These are phyloP conservation scores for Istiophorus platypterus DNA, from an alignment of 2,113 vertebrate species.

Conservation along the genomic window DNA sequence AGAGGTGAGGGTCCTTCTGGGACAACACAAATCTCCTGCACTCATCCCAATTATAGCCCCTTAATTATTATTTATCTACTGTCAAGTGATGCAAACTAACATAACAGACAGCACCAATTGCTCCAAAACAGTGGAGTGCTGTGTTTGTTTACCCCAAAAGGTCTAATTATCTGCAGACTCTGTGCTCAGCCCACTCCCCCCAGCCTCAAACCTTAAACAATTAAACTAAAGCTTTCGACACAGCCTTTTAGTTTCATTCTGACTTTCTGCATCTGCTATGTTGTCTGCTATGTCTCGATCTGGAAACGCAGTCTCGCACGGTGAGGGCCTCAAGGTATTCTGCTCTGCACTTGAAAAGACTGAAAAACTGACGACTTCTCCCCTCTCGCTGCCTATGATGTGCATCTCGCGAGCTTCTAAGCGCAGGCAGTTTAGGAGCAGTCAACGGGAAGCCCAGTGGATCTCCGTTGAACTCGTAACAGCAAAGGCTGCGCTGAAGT, in stretches of 20 bases:
- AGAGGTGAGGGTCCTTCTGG: slow-evolving; percentile 37
- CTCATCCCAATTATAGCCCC: slow-evolving; percentile 46
- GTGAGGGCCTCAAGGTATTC: slow-evolving; percentile 63
- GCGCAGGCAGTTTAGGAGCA: slow-evolving; percentile 54
- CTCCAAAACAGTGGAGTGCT: slow-evolving; percentile 48
- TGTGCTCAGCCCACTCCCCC: not conserved
- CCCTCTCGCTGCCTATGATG: slow-evolving; percentile 60
- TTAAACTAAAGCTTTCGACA: slow-evolving; percentile 41
- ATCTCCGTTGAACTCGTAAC: slow-evolving; percentile 54
- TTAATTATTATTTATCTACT: slow-evolving; percentile 67
- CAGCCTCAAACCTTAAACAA: slow-evolving; percentile 36
- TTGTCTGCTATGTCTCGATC: slow-evolving; percentile 37
- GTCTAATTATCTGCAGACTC: slow-evolving; percentile 64
- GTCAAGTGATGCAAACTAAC: slow-evolving; percentile 54
- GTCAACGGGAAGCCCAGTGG: slow-evolving; percentile 48
- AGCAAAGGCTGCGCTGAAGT: slow-evolving; percentile 57
- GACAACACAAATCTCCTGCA: slow-evolving; percentile 25
- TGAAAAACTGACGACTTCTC: slow-evolving; percentile 51
- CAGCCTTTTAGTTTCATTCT: slow-evolving; percentile 30
- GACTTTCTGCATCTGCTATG: slow-evolving; percentile 23
- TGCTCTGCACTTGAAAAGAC: slow-evolving; percentile 57
- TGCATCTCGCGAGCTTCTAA: slow-evolving; percentile 54
- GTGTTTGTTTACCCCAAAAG: slow-evolving; percentile 70
- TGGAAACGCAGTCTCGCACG: slow-evolving; percentile 44
- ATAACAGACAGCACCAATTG: slow-evolving; percentile 42